A percentile compares a stretch with the other conserved stretches of the same genome.
Evolutionary conservation across 1,140 invertebrate species (phyloP).

Genomic region (Ceratosolen fusciceps): DNA sequence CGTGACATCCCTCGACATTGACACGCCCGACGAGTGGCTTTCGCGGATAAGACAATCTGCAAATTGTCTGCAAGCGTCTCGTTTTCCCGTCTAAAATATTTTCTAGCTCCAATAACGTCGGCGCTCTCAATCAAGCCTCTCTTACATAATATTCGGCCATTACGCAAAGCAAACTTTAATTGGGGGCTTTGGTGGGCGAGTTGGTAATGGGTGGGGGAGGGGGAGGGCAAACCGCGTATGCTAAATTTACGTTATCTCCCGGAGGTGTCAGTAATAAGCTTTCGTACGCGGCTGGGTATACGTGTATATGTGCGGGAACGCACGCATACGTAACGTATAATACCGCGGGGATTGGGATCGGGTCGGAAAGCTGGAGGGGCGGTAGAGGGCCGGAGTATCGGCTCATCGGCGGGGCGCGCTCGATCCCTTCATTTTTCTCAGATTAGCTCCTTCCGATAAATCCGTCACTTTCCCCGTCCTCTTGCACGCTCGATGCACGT

Average conservation of each 20-base stretch:
- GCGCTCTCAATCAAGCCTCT: no score
- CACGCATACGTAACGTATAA: no score
- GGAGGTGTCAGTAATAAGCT: background rate
- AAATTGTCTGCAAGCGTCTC: no score
- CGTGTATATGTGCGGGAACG: background rate
- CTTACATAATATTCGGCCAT: no score
- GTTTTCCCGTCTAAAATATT: no score
- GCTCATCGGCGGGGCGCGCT: conserved; percentile 19
- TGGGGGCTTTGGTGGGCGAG: no score
- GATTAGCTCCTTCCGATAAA: conserved; percentile 34
- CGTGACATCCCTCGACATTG: no score
- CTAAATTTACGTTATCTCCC: background rate
- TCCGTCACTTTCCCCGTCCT: conserved; percentile 31
- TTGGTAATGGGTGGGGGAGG: no score
- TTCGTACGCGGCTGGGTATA: background rate
- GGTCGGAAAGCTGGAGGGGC: conserved; percentile 14
- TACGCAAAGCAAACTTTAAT: no score
- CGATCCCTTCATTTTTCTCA: conserved; percentile 54
- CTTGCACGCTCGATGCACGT: background rate
- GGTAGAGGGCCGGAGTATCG: conserved; percentile 12
- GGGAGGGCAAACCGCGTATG: background rate
- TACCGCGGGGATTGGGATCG: background rate
- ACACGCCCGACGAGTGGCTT: no score
- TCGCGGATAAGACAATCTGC: no score
- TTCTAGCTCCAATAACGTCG: no score